Evolutionary conservation across 2,888 invertebrate species (phyloP).

Genomic region (Liposcelis brunnea): DNA sequence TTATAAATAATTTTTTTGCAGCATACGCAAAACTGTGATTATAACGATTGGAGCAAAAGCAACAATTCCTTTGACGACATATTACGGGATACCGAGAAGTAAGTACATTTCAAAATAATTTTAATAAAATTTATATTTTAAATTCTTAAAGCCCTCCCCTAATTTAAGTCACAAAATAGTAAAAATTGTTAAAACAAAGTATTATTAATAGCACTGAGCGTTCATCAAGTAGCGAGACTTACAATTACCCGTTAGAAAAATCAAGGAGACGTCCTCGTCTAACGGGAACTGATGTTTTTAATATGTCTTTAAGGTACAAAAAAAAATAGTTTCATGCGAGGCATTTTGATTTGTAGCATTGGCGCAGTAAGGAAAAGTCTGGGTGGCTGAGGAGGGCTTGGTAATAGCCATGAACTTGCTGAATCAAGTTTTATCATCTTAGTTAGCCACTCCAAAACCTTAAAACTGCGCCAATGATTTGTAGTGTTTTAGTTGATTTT

Average conservation of each 20-base stretch:
- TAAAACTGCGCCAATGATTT: too few species aligned
- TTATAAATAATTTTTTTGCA: conserved; percentile 18
- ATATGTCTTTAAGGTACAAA: conserved; percentile 53
- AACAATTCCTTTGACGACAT: conserved; percentile 18
- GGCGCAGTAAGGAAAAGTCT: too few species aligned
- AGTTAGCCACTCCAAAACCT: too few species aligned
- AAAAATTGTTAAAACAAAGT: too few species aligned
- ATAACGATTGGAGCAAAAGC: conserved; percentile 18
- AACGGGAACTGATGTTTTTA: conserved; percentile 42
- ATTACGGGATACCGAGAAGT: conserved; percentile 20
- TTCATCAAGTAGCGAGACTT: not conserved
- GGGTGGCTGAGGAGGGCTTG: too few species aligned
- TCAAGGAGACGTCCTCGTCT: not conserved
- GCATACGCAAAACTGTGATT: conserved; percentile 21
- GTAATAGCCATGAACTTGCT: too few species aligned
- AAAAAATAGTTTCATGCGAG: not conserved
- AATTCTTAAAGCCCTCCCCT: too few species aligned
- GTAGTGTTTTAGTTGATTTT: too few species aligned
- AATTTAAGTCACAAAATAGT: too few species aligned
- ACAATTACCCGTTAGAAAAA: conserved; percentile 5
- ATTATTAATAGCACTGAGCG: not conserved
- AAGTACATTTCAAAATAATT: conserved; percentile 16
- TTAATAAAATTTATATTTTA: too few species aligned
- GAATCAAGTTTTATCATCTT: too few species aligned
- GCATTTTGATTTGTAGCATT: too few species aligned